Evolutionary conservation across 2,113 vertebrate species (phyloP), one percentile per base, ranked within the genome.

Genomic region (Austrofundulus limnaeus): DNA sequence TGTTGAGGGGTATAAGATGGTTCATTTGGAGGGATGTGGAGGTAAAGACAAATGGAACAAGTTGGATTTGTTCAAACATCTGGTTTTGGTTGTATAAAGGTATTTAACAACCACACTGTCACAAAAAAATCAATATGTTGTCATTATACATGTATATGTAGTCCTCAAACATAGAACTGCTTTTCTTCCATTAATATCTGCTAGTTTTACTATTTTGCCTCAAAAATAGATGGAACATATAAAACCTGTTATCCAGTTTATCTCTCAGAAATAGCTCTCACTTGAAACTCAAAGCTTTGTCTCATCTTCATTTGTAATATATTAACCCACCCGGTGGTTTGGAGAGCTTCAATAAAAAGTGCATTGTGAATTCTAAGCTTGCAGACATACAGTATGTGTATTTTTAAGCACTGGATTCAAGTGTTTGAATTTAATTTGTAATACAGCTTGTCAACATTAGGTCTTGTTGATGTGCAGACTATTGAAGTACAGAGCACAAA

Each of bases 61-160:
- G 51, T 60, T 31, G 53, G 34, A 56, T 70, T 68, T 45, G 20
- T 62, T 43, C 47, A 8, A n/a, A n/a, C n/a, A n/a, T n/a, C n/a
- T n/a, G n/a, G n/a, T n/a, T 25, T 55, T 61, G 61, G 7, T 12
- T 7, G 24, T 11, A 25, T 24, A 10, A 46, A 39, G 54, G 61
- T 58, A 72, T 28, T 75, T 61, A 72, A 56, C 42, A 70, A 53
- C 51, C 14, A 37, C 15, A 45, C 68, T 81, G 72, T 74, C 77
- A 51, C 17, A 11, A 42, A 37, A 81, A 52, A 19, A 73, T 66
- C 64, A 41, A 24, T 19, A 19, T 50, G 14, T 34, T 74, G 75
- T 63, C 21, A 69, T 79, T 60, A n/a, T n/a, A n/a, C n/a, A n/a
- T 51, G 34, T 48, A 51, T 62, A 62, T 52, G 61, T 51, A 57